Evolutionary conservation across 2,113 vertebrate genomes (phyloP), one percentile per base, ranked within the genome.

Genomic region (Chloebia gouldiae): DNA sequence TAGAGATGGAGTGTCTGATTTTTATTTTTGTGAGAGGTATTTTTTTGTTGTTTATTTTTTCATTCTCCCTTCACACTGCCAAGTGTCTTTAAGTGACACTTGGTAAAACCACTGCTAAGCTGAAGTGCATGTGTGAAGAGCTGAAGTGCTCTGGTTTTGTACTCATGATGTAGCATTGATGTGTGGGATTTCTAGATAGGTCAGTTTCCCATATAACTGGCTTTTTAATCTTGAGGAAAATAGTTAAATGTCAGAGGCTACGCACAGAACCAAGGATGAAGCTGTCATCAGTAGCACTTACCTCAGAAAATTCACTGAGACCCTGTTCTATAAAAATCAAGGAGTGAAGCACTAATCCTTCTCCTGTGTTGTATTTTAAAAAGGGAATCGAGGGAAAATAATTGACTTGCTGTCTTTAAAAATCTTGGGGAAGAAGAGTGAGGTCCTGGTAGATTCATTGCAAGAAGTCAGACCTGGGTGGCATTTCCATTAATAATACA

Each of bases 121-220:
- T 42, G 56, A 51, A 70, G 47, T 31, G 5, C 24, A 1, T 44
- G 53, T 73, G 3, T 23, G 1, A n/a, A n/a, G n/a, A n/a, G n/a
- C n/a, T n/a, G n/a, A n/a, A n/a, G n/a, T 70, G 13, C 50, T 77
- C 20, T 70, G 31, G 20, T 50, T 92, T 91, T 88, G 60, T 54
- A 69, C 1, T 72, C 15, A 0, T 20, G 31, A 30, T 0, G 0
- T 44, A 47, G 37, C 23, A 18, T 3, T 37, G 14, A 21, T 24
- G 5, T 30, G 20, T 86, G 39, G 47, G 27, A 54, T 66, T 78
- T 73, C 61, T 75, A 7, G 21, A 19, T 22, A 75, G 14, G 11
- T 63, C 44, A 12, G 0, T 49, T 81, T 84, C 24, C 37, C 7
- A 3, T 49, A 8, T 15, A 69, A 64, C 9, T 82, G 25, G 13